phyloP scores from a whole-genome alignment of 2,888 invertebrate genomes.

The Allophyes oxyacanthae region DNA sequence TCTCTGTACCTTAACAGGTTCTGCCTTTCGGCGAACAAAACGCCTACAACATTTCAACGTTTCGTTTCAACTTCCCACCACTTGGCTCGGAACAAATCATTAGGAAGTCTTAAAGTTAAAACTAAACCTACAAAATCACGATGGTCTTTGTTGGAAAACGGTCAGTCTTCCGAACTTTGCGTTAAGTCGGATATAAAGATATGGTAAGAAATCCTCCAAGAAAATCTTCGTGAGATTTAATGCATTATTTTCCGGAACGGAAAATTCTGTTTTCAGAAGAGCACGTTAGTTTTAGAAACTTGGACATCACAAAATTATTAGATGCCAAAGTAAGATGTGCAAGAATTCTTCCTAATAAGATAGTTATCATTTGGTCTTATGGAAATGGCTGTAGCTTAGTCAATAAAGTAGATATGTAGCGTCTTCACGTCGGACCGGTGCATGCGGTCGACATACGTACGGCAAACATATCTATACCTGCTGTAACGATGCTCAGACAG shows the following conservation, averaged over 20 bases:
- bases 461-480: slow-evolving; percentile 56
- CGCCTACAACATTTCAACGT: slow-evolving; percentile 18
- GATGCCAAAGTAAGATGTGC: slow-evolving; percentile 51
- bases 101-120: slow-evolving; percentile 44
- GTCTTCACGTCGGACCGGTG: slow-evolving; percentile 28
- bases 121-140: slow-evolving; percentile 23
- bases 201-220: slow-evolving; percentile 39
- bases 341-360: slow-evolving; percentile 49
- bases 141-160: slow-evolving; percentile 43
- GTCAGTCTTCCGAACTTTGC: slow-evolving; percentile 53
- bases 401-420: slow-evolving; percentile 45
- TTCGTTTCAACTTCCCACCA: slow-evolving; percentile 17
- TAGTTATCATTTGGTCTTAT: slow-evolving; percentile 61
- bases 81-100: slow-evolving; percentile 36
- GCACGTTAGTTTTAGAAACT: slow-evolving; percentile 34
- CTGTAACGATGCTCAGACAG: slow-evolving; percentile 25
- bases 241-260: slow-evolving; percentile 27
- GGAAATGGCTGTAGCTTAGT: slow-evolving; percentile 56
- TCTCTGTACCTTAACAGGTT: slow-evolving; percentile 14
- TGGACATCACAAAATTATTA: slow-evolving; percentile 39
- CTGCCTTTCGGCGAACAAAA: slow-evolving; percentile 7
- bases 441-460: slow-evolving; percentile 46
- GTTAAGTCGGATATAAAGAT: slow-evolving; percentile 45
- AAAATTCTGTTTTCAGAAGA: slow-evolving; percentile 35
- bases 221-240: slow-evolving; percentile 34